Evolutionary conservation across 2,113 vertebrate species (phyloP).

Genomic region (Dicerorhinus sumatrensis): DNA sequence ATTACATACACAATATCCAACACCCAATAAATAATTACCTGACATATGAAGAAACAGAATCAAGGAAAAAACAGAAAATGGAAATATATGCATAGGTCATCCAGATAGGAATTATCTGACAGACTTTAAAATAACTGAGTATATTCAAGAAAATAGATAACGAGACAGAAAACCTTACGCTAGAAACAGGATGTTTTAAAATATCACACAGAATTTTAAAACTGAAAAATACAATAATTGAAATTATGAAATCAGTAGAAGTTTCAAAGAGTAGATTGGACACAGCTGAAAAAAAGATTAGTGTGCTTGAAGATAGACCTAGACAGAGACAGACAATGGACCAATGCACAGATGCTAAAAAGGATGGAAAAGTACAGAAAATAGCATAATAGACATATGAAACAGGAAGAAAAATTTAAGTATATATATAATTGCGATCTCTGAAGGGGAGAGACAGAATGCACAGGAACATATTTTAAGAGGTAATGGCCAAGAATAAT

Average conservation of each 20-base stretch:
- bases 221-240: background rate
- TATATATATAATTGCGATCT: background rate
- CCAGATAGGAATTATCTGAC: background rate
- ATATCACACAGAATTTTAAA: background rate
- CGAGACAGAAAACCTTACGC: background rate
- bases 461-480: background rate
- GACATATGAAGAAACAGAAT: constrained; percentile 3
- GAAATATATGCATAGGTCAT: background rate
- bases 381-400: background rate
- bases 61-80: background rate
- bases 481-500: background rate
- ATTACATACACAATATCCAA: background rate
- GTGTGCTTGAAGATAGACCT: background rate
- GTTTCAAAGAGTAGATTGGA: background rate
- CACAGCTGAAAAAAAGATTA: background rate
- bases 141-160: background rate
- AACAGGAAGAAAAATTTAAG: background rate
- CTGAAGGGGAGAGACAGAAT: background rate
- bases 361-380: background rate
- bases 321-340: background rate
- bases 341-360: background rate
- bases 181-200: background rate
- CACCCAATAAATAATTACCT: background rate
- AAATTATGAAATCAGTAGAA: background rate
- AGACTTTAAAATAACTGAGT: background rate